Base-by-base conservation (phyloP, 1,140 invertebrate species). In the Aradophagus sp. region DNA sequence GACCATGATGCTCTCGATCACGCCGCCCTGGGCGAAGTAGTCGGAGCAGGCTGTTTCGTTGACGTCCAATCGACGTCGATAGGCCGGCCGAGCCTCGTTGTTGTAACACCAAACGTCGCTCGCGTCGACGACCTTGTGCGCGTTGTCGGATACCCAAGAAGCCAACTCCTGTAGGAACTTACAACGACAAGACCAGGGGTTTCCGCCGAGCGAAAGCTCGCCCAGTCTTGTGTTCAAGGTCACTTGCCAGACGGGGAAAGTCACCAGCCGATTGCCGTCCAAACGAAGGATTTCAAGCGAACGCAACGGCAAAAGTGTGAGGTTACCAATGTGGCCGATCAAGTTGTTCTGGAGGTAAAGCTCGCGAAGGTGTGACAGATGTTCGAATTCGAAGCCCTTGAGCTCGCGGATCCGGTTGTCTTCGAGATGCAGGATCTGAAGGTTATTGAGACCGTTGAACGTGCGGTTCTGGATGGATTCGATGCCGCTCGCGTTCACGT, bases 101-200 rank as follows among this genome's bases (percentile, higher is more conserved):
- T 92, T 92, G 82, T 91, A 90, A 84, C 94, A 96, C 87, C 91
- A 93, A 11, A 95, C 90, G 65, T 93, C 91, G 50, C 87, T 87
- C 29, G 90, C 88, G 77, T 96, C 93, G 34, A 91, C 85, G 17
- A 95, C 90, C 82, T 93, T 93, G 76, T 91, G 88, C 1, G 91
- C 90, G 77, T 94, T 93, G 74, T 95, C 92, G 5, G 90, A 90
- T 23, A 96, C 89, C 90, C 95, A 97, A 19, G 90, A 88, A 29
- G 93, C 93, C 48, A 96, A 87, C 50, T 93, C 92, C 80, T 95
- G 93, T 34, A 96, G 86, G 81, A 95, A 97, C 77, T 93, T 91
- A 84, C 95, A 97, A 38, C 93, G 91, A 78, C 95, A 97, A 17
- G 92, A 93, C 95, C 95, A 97, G 1, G 89, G 89, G 80, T 97